Conservation (phyloP, 2,888 invertebrate species). For the Drosophila neotestacea region DNA sequence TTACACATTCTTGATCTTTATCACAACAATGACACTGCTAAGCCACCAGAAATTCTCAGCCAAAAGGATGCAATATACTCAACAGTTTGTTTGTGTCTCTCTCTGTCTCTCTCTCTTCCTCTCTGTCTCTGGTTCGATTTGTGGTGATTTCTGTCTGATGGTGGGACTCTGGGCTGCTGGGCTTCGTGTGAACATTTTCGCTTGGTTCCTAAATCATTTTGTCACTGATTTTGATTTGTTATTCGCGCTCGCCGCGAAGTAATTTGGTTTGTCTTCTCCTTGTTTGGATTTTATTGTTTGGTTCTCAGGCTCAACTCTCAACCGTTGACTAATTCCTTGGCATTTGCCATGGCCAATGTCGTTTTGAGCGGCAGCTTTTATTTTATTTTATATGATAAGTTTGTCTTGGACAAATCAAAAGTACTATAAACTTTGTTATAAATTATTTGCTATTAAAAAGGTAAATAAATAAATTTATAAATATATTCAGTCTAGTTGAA, state of each 20-base stretch:
- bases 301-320: conserved; percentile 67
- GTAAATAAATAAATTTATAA: too few species aligned
- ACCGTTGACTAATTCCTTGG: conserved; percentile 55
- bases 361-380: conserved; percentile 26
- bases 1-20: conserved; percentile 75
- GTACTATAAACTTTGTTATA: conserved; percentile 6
- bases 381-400: conserved; percentile 4
- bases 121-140: conserved; percentile 54
- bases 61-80: conserved; percentile 63
- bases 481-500: background rate
- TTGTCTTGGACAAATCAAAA: background rate
- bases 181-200: conserved; percentile 75
- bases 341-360: conserved; percentile 33
- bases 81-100: conserved; percentile 3
- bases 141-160: conserved; percentile 30
- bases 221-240: conserved; percentile 78
- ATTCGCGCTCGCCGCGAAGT: conserved; percentile 26
- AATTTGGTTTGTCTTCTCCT: conserved; percentile 53
- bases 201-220: conserved; percentile 79
- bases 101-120: conserved; percentile 11
- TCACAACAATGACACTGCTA: conserved; percentile 68
- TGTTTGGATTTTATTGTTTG: conserved; percentile 57
- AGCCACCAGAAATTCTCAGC: conserved; percentile 67
- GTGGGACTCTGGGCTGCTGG: conserved; percentile 46
- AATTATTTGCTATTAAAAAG: background rate